Percentiles rank a stretch among this genome's conserved stretches.
Evolutionary conservation across 2,113 vertebrate genomes (phyloP).

Genomic region (Callionymus lyra): DNA sequence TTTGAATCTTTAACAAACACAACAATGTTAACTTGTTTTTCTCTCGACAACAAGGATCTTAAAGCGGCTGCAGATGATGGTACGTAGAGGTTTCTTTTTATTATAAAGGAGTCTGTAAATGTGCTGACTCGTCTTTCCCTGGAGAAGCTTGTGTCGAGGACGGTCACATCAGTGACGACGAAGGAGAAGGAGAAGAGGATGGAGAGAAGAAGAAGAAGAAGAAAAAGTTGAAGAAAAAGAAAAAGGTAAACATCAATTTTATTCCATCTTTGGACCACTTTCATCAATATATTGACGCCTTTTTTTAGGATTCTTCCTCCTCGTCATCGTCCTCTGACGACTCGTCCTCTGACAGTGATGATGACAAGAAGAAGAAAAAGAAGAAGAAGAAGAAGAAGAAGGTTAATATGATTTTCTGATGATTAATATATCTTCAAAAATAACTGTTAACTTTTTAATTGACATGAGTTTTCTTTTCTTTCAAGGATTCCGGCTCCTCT

Average conservation of each 20-base stretch:
- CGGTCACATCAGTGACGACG: conserved; percentile 43
- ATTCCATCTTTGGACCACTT: neutral
- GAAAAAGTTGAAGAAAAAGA: conserved; percentile 34
- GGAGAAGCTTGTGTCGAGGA: conserved; percentile 5
- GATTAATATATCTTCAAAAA: neutral
- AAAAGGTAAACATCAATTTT: conserved; percentile 13
- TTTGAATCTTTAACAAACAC: neutral
- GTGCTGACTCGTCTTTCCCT: conserved; percentile 8
- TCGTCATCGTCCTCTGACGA: conserved; percentile 31
- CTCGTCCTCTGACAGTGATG: conserved; percentile 31
- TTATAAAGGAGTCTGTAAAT: neutral
- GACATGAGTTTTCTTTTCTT: neutral
- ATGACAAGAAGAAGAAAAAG: conserved; percentile 24
- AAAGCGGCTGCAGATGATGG: conserved; percentile 2
- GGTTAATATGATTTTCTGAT: conserved; percentile 6
- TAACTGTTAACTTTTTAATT: neutral
- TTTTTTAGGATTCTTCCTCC: conserved; percentile 20
- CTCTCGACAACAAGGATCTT: too few relatives aligned
- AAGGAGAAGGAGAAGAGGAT: conserved; percentile 31
- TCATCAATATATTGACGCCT: neutral
- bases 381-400: conserved; percentile 17
- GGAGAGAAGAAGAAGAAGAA: conserved; percentile 25
- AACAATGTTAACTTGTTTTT: too few relatives aligned
- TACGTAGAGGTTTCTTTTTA: neutral
- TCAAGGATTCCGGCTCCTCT: conserved; percentile 30